Evolutionary conservation across 1,140 invertebrate genomes (phyloP).

Genomic region (Samia ricini): DNA sequence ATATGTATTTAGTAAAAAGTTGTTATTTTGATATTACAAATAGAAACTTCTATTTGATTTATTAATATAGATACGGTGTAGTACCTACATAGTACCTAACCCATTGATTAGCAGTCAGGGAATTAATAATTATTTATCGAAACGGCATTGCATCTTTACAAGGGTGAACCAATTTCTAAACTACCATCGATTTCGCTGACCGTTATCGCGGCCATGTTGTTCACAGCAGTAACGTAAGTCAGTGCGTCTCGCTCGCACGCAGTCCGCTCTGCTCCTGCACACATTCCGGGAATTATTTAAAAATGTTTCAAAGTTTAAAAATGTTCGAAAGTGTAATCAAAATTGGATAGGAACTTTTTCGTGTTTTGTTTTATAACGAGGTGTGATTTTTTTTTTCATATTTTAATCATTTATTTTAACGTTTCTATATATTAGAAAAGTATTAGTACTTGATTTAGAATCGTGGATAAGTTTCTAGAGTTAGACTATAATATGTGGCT

Average conservation of each 20-base stretch:
- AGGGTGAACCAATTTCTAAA: not conserved
- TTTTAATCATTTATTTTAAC: not conserved
- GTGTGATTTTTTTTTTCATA: not conserved
- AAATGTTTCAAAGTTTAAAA: not conserved
- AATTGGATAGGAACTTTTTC: not conserved
- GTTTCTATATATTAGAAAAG: too few species aligned
- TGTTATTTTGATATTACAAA: too few species aligned
- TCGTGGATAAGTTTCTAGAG: too few species aligned
- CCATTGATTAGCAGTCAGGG: too few species aligned
- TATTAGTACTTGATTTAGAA: too few species aligned
- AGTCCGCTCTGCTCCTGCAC: not conserved
- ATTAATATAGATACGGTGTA: too few species aligned
- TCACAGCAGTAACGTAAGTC: slow-evolving; percentile 7
- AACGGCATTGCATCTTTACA: not conserved
- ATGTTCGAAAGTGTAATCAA: not conserved
- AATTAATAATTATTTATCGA: not conserved
- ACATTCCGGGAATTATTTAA: not conserved
- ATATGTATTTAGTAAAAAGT: too few species aligned
- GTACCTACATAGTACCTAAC: too few species aligned
- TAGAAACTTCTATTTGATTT: too few species aligned
- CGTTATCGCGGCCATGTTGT: slow-evolving; percentile 17
- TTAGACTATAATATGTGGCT: too few species aligned
- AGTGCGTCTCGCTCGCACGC: slow-evolving; percentile 47
- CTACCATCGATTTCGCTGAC: not conserved
- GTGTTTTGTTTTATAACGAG: not conserved